Evolutionary conservation across 1,140 invertebrate genomes (phyloP).

Genomic region (Wasmannia auropunctata): DNA sequence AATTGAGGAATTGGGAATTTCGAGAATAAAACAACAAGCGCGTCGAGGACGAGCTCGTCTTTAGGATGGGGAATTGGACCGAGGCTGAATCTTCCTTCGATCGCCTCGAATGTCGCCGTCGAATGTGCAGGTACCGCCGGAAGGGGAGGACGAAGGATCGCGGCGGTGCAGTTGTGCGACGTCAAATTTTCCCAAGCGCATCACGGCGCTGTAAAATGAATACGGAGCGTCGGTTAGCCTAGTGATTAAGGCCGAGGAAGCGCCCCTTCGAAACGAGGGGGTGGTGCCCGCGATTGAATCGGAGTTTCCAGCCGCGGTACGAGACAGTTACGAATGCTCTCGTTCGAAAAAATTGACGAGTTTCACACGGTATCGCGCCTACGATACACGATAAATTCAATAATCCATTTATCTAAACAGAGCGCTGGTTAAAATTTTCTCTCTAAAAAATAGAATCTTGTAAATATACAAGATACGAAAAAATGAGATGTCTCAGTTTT

Average conservation of each 20-base stretch:
- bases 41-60: background rate
- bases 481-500: background rate
- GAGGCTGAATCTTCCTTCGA: background rate
- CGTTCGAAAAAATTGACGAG: constrained; percentile 7
- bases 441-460: background rate
- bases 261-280: constrained; percentile 56
- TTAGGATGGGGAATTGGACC: background rate
- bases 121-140: background rate
- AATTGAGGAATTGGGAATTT: background rate
- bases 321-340: constrained; percentile 59
- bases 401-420: background rate
- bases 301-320: constrained; percentile 44
- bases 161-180: background rate
- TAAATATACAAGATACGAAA: too few species aligned
- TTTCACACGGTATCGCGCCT: constrained; percentile 34
- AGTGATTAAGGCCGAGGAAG: constrained; percentile 61
- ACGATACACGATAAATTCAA: background rate
- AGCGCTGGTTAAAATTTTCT: background rate
- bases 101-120: background rate
- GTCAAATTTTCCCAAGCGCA: constrained; percentile 28
- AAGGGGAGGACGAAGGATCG: constrained; percentile 35
- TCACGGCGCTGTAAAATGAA: constrained; percentile 50
- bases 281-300: constrained; percentile 49
- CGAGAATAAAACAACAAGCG: background rate
- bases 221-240: constrained; percentile 55